Evolutionary conservation across 2,888 invertebrate species (phyloP).

Genomic region (Monochamus alternatus): DNA sequence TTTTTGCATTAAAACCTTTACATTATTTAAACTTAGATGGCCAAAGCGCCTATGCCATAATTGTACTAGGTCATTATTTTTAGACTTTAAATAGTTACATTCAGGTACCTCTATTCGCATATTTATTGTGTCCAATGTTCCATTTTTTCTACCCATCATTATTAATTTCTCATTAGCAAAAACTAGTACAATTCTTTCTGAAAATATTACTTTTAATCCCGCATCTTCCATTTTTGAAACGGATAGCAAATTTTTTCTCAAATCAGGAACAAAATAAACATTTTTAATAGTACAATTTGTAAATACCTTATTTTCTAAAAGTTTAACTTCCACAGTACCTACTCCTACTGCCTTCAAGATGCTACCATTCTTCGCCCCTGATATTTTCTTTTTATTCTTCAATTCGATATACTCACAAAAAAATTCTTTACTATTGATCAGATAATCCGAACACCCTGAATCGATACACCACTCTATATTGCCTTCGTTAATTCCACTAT

Average conservation of each 20-base stretch:
- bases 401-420: background rate
- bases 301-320: background rate
- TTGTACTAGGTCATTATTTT: background rate
- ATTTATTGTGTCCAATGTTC: too few species aligned
- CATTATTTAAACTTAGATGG: slow-evolving; percentile 1
- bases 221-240: slow-evolving; percentile 2
- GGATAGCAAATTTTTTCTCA: slow-evolving; percentile 26
- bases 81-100: too few species aligned
- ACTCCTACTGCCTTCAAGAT: background rate
- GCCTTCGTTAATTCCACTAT: background rate
- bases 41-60: slow-evolving; percentile 5
- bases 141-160: background rate
- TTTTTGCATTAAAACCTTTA: background rate
- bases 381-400: background rate
- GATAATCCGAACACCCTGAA: background rate
- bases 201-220: background rate
- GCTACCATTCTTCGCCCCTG: background rate
- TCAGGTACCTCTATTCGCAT: too few species aligned
- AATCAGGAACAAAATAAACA: slow-evolving; percentile 25
- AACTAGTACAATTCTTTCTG: background rate
- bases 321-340: slow-evolving; percentile 1
- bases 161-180: background rate
- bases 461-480: background rate
- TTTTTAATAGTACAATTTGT: slow-evolving; percentile 10
- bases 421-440: background rate